Percentiles rank a stretch among this genome's conserved stretches.
Evolutionary conservation across 2,113 vertebrate genomes (phyloP).

Genomic region (Sceloporus tristichus): DNA sequence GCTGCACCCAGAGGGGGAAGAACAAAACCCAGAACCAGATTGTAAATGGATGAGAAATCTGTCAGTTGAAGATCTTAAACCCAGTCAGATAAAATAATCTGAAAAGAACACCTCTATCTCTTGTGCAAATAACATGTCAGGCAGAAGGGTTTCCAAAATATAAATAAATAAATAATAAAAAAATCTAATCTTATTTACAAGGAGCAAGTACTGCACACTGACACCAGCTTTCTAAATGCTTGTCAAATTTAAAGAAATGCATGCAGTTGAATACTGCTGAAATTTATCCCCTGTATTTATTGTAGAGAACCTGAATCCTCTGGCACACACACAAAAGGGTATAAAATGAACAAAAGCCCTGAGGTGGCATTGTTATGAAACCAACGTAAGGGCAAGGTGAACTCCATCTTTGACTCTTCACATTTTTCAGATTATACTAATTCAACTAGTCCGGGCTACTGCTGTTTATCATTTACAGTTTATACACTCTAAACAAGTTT

Average conservation of each 20-base stretch:
- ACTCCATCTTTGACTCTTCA: slow-evolving; percentile 23
- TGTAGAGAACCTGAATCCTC: background rate
- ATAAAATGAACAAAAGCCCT: slow-evolving; percentile 27
- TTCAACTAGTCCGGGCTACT: background rate
- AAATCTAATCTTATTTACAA: slow-evolving; percentile 43
- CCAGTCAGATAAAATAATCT: slow-evolving; percentile 21
- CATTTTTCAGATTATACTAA: slow-evolving; percentile 38
- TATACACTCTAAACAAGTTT: slow-evolving; percentile 8
- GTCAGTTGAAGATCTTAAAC: background rate
- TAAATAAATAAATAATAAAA: too few relatives aligned
- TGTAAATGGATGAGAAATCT: slow-evolving; percentile 24
- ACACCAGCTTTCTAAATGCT: slow-evolving; percentile 25
- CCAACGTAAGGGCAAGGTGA: slow-evolving; percentile 25
- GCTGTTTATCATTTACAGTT: slow-evolving; percentile 24
- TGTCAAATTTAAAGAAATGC: slow-evolving; percentile 38
- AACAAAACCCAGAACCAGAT: background rate
- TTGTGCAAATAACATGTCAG: slow-evolving; percentile 32
- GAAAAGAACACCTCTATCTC: slow-evolving; percentile 1
- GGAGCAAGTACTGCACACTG: slow-evolving; percentile 3
- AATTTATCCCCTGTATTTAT: background rate
- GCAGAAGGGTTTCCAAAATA: background rate
- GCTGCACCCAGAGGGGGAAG: background rate
- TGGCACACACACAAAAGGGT: background rate
- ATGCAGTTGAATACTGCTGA: slow-evolving; percentile 8
- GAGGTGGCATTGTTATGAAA: slow-evolving; percentile 9